Evolutionary conservation across 2,113 vertebrate genomes (phyloP), one percentile per base, ranked within the genome.

Genomic region (Paratilapia polleni): DNA sequence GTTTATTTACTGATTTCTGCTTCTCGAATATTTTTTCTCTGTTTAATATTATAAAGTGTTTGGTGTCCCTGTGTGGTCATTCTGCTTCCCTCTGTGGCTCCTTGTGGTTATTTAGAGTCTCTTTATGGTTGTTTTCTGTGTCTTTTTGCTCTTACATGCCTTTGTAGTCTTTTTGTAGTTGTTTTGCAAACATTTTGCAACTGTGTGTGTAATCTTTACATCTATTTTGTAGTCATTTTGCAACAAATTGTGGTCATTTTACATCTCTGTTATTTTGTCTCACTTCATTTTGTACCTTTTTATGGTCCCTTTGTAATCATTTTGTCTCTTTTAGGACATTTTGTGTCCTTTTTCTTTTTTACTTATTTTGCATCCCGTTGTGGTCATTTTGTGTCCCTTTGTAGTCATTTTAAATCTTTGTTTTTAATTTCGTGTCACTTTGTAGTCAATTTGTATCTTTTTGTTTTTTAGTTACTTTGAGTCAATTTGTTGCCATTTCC

Each of bases 11-110:
- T 3, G 11, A 63, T n/a, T 63, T 38, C 60, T 62, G 60, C 60
- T 36, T 63, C 34, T 41, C 62, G 41, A 38, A 64, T 24, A 9
- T 15, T 13, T 64, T 41, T 64, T 38, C 36, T 64, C 62, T 22
- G 12, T 64, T 15, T 15, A 41, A 43, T 0, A 41, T 66, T 0
- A n/a, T 36, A 36, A 36, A 36, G 34, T 36, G 34, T 43, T 43
- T 1, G 15, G 36, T 3, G 56, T 2, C 34, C 34, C 52, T n/a
- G 20, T 3, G 54, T 56, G 54, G 19, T 56, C 54, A n/a, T 56
- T 8, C 22, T 56, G 19, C 7, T 9, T 56, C 19, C 19, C 19
- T 56, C 34, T 6, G 34, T 7, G 6, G 34, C 34, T 36, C 5
- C 6, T 56, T 56, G 20, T 56, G 5, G 54, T 56, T n/a, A 56